phyloP scores from a whole-genome alignment of 2,113 vertebrate species.

The Craseonycteris thonglongyai region DNA sequence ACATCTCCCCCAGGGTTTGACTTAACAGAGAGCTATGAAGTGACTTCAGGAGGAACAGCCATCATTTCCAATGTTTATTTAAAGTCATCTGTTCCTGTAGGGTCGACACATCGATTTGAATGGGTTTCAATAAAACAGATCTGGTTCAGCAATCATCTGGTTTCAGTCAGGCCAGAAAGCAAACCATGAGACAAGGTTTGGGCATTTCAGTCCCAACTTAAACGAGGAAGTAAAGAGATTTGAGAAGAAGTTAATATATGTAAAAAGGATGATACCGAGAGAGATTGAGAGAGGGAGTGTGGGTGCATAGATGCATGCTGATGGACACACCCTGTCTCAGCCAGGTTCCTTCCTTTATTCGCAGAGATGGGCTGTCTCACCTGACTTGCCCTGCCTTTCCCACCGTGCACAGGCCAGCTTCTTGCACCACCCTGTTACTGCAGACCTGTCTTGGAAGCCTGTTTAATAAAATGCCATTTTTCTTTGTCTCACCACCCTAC shows the following conservation, averaged over 20 bases:
- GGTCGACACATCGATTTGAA: neutral
- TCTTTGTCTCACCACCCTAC: neutral
- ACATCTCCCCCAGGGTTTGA: neutral
- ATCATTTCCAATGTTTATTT: neutral
- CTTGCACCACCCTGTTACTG: rapidly evolving
- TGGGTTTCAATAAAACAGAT: neutral
- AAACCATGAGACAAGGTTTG: neutral
- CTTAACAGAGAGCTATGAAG: neutral
- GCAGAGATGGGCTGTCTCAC: rapidly evolving
- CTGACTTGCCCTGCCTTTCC: neutral
- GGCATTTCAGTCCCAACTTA: neutral
- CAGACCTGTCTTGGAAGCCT: neutral
- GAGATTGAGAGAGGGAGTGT: neutral
- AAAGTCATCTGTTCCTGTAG: neutral
- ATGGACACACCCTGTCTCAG: neutral
- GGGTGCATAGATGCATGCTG: neutral
- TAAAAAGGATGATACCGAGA: neutral
- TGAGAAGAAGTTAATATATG: neutral
- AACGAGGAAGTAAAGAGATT: neutral
- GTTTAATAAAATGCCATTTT: neutral
- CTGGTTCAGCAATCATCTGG: neutral
- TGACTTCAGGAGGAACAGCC: neutral
- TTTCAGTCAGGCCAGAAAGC: conserved; percentile 8
- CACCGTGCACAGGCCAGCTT: rapidly evolving
- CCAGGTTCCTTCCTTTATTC: neutral